phyloP scores from a whole-genome alignment of 2,113 vertebrate genomes.

The Cheilinus undulatus region DNA sequence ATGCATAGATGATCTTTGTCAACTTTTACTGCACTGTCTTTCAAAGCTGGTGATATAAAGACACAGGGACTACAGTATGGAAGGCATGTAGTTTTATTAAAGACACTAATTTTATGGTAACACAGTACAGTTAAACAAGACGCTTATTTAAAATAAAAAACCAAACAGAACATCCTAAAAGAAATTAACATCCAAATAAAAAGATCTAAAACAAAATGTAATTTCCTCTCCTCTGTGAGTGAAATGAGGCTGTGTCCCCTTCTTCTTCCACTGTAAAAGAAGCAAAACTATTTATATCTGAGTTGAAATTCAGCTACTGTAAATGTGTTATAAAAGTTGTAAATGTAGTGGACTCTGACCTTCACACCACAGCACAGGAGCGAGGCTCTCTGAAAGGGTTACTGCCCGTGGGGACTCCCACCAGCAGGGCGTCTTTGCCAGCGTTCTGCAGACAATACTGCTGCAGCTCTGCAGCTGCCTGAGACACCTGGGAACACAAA shows the following conservation, averaged over 20 bases:
- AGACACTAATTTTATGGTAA: not conserved
- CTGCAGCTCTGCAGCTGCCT: constrained; percentile 95
- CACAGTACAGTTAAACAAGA: not conserved
- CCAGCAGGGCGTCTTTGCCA: constrained; percentile 92
- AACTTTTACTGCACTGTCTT: not conserved
- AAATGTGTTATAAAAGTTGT: not conserved
- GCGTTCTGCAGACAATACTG: constrained; percentile 97
- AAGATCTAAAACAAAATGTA: not conserved
- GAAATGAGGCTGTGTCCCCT: constrained; percentile 9
- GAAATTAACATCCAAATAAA: constrained; percentile 1
- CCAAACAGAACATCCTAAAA: not conserved
- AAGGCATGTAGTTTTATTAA: constrained; percentile 17
- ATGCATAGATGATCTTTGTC: constrained; percentile 28
- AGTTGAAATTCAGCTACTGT: not conserved
- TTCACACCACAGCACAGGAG: constrained; percentile 89
- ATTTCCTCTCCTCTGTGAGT: constrained; percentile 9
- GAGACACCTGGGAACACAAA: constrained; percentile 87
- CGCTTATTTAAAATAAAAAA: not conserved
- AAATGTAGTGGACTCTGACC: constrained; percentile 6
- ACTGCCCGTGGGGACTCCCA: constrained; percentile 92
- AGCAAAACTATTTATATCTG: constrained; percentile 3
- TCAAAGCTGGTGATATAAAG: not conserved
- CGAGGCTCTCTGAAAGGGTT: constrained; percentile 96
- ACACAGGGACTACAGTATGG: not conserved
- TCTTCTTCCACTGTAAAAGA: constrained; percentile 39